Conservation (phyloP, 2,113 vertebrate genomes). For the Athene cunicularia region DNA sequence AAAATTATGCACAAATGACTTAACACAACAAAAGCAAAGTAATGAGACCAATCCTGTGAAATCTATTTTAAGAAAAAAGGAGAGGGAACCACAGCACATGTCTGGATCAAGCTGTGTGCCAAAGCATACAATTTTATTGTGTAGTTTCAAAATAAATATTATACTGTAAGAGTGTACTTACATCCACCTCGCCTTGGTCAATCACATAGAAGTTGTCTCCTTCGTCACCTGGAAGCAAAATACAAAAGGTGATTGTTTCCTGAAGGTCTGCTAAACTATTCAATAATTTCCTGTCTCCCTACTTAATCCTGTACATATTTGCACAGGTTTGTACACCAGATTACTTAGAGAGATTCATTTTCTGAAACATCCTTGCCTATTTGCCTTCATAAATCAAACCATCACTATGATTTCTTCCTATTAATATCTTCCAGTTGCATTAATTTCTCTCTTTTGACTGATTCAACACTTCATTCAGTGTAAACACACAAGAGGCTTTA, state of each 20-base stretch:
- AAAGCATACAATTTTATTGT: not conserved
- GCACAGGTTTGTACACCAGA: slow-evolving; percentile 1
- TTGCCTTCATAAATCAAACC: slow-evolving; percentile 4
- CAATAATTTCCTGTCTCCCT: not conserved
- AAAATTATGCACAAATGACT: not conserved
- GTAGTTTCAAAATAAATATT: not conserved
- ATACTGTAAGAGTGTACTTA: slow-evolving; percentile 62
- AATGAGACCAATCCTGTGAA: not conserved
- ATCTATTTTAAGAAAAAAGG: not conserved
- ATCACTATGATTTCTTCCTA: not conserved
- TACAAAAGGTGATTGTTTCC: slow-evolving; percentile 18
- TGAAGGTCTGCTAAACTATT: not conserved
- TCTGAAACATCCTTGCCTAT: not conserved
- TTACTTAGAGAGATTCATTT: not conserved
- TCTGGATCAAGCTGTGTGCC: not conserved
- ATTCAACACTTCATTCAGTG: not conserved
- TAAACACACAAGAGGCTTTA: slow-evolving; percentile 10
- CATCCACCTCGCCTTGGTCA: slow-evolving; percentile 96
- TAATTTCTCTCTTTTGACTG: slow-evolving; percentile 26
- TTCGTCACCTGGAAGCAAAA: slow-evolving; percentile 86
- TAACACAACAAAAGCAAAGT: not conserved
- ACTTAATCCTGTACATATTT: slow-evolving; percentile 34
- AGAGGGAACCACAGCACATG: not conserved
- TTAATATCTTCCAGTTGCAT: slow-evolving; percentile 5
- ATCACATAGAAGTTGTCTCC: slow-evolving; percentile 99